These are phyloP conservation scores for Sarcophaga peregrina DNA, from an alignment of 1,140 invertebrate species.

Conservation along the genomic window DNA sequence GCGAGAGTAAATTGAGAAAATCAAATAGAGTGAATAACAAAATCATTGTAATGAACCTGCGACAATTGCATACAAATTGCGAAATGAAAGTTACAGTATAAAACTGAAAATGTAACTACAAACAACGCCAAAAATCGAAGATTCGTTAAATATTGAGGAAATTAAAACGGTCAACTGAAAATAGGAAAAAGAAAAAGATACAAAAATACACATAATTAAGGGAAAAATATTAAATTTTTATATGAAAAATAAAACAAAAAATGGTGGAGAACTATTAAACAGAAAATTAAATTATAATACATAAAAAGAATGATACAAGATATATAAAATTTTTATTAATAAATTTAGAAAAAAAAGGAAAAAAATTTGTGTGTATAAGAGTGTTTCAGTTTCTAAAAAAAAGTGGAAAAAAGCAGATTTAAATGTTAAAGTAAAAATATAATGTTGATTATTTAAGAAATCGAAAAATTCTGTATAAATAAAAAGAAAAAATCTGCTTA, in stretches of 20 bases:
- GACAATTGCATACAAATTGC: constrained; percentile 41
- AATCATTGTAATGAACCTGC: constrained; percentile 31
- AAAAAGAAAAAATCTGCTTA: not conserved
- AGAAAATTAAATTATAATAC: not conserved
- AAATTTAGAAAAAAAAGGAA: not conserved
- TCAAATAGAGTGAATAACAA: not conserved
- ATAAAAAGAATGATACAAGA: not conserved
- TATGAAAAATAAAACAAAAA: not conserved
- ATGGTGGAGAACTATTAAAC: not conserved
- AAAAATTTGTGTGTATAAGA: constrained; percentile 7
- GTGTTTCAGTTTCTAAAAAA: not conserved
- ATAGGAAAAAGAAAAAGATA: not conserved
- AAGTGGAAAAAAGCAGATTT: not conserved
- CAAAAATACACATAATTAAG: not conserved
- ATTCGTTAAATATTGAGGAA: not conserved
- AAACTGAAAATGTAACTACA: constrained; percentile 33
- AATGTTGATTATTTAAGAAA: not conserved
- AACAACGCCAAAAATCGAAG: constrained; percentile 23
- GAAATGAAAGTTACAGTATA: constrained; percentile 36
- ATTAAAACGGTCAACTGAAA: constrained; percentile 7
- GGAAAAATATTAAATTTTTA: not conserved
- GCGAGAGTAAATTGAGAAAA: not conserved
- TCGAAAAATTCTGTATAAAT: not conserved
- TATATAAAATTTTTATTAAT: not conserved
- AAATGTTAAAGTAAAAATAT: not conserved